These are phyloP conservation scores for Synanceia verrucosa DNA, from an alignment of 2,797 vertebrate genomes.

Conservation along the genomic window DNA sequence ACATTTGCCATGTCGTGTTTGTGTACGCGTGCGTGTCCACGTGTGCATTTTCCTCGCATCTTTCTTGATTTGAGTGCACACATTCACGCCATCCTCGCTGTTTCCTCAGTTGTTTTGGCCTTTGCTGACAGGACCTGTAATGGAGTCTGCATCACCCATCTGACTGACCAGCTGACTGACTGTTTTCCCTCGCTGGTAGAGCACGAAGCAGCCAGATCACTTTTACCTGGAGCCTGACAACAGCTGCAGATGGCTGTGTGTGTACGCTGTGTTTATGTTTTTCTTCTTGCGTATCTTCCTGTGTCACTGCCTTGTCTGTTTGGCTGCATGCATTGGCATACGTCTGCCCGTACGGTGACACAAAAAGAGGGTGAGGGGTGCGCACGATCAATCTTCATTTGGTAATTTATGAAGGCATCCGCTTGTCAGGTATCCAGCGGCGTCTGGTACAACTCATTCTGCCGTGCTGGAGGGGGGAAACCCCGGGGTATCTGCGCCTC, in stretches of 20 bases:
- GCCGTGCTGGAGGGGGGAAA: constrained; percentile 73
- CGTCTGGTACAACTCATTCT: constrained; percentile 83
- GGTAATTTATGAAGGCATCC: constrained; percentile 82
- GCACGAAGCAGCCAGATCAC: constrained; percentile 50
- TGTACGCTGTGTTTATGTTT: constrained; percentile 3
- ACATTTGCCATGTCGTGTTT: constrained; percentile 55
- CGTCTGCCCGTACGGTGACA: constrained; percentile 33
- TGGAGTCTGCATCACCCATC: constrained; percentile 65
- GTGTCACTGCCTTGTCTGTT: background rate
- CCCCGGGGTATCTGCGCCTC: constrained; percentile 79
- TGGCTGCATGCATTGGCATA: background rate
- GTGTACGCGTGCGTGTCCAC: constrained; percentile 16
- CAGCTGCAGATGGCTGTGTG: constrained; percentile 35
- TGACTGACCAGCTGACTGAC: constrained; percentile 58
- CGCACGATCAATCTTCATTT: constrained; percentile 85
- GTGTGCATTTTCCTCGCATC: constrained; percentile 13
- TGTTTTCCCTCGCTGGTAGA: constrained; percentile 60
- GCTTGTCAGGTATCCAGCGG: constrained; percentile 84
- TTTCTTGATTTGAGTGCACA: constrained; percentile 1
- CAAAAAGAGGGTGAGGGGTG: constrained; percentile 67
- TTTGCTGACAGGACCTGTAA: constrained; percentile 64
- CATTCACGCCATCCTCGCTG: background rate
- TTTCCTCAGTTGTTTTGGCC: constrained; percentile 39
- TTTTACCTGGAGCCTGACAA: constrained; percentile 46
- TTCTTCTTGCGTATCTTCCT: constrained; percentile 11